Conservation (phyloP, 2,113 vertebrate genomes). For the Gavia stellata region DNA sequence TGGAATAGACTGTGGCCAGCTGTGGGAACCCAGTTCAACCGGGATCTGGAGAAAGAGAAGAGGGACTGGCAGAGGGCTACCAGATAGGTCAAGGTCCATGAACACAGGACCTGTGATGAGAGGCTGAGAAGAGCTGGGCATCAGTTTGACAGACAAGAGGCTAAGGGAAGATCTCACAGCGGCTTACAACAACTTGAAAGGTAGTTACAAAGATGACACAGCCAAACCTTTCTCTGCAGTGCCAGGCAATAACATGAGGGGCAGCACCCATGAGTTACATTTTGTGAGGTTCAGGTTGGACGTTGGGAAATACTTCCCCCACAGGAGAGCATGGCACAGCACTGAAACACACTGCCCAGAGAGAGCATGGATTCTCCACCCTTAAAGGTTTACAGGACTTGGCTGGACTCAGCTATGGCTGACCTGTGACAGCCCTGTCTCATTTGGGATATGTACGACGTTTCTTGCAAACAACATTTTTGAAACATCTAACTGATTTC, state of each 20-base stretch:
- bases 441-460: neutral
- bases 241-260: neutral
- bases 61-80: neutral
- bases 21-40: neutral
- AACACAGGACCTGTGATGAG: neutral
- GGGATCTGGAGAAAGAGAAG: neutral
- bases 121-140: neutral
- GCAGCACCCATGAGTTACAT: fast-evolving
- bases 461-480: neutral
- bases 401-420: neutral
- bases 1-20: neutral
- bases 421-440: neutral
- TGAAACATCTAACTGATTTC: neutral
- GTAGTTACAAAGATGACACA: neutral
- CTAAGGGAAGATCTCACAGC: neutral
- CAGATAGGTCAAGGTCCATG: neutral
- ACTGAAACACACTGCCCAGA: neutral
- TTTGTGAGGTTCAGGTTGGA: neutral
- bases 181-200: neutral
- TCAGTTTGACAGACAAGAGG: neutral
- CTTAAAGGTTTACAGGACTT: neutral
- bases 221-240: neutral
- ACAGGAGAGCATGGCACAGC: neutral
- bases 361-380: neutral
- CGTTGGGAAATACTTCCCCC: neutral